A percentile compares a stretch with the other conserved stretches of the same genome.
Conservation (phyloP, 2,888 invertebrate genomes). For the Cataglyphis rosenhaueri region DNA sequence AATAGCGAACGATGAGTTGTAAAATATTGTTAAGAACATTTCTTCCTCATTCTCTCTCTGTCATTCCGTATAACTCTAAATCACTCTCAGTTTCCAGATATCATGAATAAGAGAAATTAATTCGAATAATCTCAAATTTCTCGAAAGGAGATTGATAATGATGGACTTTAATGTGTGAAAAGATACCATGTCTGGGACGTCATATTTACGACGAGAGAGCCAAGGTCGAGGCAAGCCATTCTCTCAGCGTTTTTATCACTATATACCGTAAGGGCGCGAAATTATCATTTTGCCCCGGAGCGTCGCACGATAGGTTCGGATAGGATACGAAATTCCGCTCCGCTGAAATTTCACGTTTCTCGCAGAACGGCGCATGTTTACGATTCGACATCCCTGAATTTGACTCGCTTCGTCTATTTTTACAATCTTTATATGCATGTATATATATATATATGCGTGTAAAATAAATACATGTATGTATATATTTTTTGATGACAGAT, state of each 20-base stretch:
- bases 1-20: background rate
- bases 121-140: background rate
- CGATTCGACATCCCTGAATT: constrained; percentile 56
- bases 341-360: constrained; percentile 32
- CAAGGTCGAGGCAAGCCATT: constrained; percentile 4
- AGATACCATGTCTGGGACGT: background rate
- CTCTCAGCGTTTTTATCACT: constrained; percentile 26
- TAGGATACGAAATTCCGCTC: background rate
- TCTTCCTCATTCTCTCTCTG: too few species aligned
- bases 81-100: background rate
- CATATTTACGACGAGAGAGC: constrained; percentile 7
- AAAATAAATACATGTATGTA: too few species aligned
- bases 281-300: constrained; percentile 23
- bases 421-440: background rate
- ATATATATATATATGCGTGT: constrained; percentile 32
- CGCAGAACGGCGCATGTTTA: constrained; percentile 29
- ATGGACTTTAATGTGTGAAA: background rate
- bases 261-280: background rate
- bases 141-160: background rate
- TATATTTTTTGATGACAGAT: background rate
- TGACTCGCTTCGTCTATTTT: constrained; percentile 52
- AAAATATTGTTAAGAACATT: background rate
- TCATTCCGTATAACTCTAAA: too few species aligned
- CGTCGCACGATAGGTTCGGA: background rate
- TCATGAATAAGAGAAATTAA: background rate